Conservation (phyloP, 2,113 vertebrate species). For the Callospermophilus lateralis region DNA sequence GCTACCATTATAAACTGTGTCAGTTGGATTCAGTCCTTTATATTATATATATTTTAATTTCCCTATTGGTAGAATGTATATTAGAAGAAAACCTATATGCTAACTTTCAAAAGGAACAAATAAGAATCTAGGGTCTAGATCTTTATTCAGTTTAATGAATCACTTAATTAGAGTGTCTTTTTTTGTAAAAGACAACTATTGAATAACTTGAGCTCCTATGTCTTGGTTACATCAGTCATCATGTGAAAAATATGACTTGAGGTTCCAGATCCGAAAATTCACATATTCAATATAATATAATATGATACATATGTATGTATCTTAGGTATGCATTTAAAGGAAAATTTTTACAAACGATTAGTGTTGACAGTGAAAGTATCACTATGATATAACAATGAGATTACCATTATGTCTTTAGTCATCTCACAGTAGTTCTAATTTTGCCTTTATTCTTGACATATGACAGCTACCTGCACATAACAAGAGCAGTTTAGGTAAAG, state of each 20-base stretch:
- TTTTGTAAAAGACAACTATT: slow-evolving; percentile 5
- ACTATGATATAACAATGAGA: neutral
- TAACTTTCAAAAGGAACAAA: neutral
- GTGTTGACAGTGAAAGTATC: neutral
- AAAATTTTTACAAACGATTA: neutral
- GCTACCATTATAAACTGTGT: neutral
- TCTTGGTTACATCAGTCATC: neutral
- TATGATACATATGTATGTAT: neutral
- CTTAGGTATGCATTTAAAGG: neutral
- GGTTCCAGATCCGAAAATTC: neutral
- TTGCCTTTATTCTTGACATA: neutral
- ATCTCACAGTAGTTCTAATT: neutral
- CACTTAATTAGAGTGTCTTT: neutral
- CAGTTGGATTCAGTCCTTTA: neutral
- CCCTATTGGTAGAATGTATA: neutral
- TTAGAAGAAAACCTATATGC: neutral
- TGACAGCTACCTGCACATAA: neutral
- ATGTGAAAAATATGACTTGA: neutral
- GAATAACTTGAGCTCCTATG: neutral
- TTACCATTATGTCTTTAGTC: neutral
- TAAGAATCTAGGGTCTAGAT: neutral
- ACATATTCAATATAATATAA: neutral
- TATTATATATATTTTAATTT: neutral
- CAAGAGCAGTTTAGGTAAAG: neutral
- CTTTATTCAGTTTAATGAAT: neutral